Base-by-base conservation (phyloP, 2,888 invertebrate species). In the Melikaiella ostensackeni region DNA sequence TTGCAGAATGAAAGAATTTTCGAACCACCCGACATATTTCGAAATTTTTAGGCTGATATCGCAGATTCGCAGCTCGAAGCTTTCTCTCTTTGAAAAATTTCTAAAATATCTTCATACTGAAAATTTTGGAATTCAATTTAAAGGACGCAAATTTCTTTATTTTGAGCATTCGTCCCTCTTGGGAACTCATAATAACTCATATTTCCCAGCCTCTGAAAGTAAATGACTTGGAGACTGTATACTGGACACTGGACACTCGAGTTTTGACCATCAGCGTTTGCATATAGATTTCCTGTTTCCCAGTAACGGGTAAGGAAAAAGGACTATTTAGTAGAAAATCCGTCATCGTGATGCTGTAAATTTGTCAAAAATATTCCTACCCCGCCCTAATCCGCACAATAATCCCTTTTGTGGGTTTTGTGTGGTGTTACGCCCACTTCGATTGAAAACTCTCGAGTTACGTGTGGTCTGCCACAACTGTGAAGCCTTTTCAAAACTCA, bases 261-360 rank as follows among this genome's bases (percentile, higher is more conserved):
- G 6, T 13, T 21, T 24, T 8, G 8, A n/a, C n/a, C 11, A 57
- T 24, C 21, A 21, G 55, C 55, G 11, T 24, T 57, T 57, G 57
- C 57, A 57, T 57, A 57, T 21, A 24, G 21, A 21, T 57, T 57
- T 11, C 57, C n/a, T 24, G 11, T n/a, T 57, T 27, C 24, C 57
- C 13, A 24, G 16, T 27, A 21, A 57, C 11, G 11, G 11, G 11
- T 27, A 13, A 50, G 30, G n/a, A 30, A 30, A n/a, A 30, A 11
- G 13, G 1, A 57, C 24, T 70, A 70, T 70, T 70, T 70, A 70
- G 70, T 27, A n/a, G 27, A n/a, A 50, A 50, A 70, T 50, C 50
- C 50, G 70, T 70, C 70, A 70, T 70, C 27, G 70, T 70, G 70
- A 46, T 50, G 70, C 30, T 50, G 70, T 70, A 70, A 70, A 70